Evolutionary conservation across 92 coral and sea anemone genomes (phyloP).

Genomic region (Epizoanthus illoricatus): DNA sequence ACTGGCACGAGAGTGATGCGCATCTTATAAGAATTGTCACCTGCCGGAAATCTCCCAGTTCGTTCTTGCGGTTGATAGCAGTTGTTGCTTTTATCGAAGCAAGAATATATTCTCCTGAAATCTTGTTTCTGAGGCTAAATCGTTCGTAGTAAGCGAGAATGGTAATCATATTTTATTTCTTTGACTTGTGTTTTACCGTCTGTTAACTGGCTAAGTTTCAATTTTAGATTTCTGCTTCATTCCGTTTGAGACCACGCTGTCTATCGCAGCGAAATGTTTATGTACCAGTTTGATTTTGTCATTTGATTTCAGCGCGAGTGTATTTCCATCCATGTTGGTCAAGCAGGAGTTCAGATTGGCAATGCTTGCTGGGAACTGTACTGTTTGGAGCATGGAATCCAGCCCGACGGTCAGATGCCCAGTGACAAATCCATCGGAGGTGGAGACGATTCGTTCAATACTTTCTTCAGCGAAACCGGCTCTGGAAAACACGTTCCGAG

Average conservation of each 20-base stretch:
- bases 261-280: too few relatives aligned
- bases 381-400: constrained; percentile 86
- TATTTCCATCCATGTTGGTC: constrained; percentile 78
- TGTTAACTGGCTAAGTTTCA: not conserved
- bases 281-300: not conserved
- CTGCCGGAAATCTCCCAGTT: constrained; percentile 26
- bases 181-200: not conserved
- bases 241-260: too few relatives aligned
- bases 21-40: constrained; percentile 9
- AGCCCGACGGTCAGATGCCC: constrained; percentile 89
- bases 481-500: constrained; percentile 83
- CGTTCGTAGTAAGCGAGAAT: not conserved
- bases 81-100: constrained; percentile 44
- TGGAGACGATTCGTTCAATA: constrained; percentile 81
- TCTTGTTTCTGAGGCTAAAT: constrained; percentile 1
- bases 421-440: constrained; percentile 77
- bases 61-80: constrained; percentile 39
- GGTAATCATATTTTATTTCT: constrained; percentile 1
- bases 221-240: not conserved
- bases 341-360: constrained; percentile 85
- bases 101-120: constrained; percentile 3
- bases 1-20: too few relatives aligned
- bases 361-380: constrained; percentile 85
- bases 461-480: constrained; percentile 87
- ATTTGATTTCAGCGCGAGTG: constrained; percentile 68